Percentiles rank a stretch among this genome's conserved stretches.
phyloP scores from a whole-genome alignment of 2,113 vertebrate genomes.

The Dunckerocampus dactyliophorus region DNA sequence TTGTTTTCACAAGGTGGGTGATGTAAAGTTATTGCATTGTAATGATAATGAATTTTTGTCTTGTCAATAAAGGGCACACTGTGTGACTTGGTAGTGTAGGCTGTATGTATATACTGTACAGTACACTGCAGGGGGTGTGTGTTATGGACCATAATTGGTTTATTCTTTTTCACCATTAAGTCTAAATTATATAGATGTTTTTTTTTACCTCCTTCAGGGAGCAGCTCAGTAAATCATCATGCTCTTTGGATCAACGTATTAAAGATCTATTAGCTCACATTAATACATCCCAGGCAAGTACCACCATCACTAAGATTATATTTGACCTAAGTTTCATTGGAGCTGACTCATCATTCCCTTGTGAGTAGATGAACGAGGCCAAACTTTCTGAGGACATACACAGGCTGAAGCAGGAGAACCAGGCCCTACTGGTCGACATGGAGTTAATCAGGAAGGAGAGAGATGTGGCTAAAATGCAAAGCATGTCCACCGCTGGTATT shows the following conservation, averaged over 20 bases:
- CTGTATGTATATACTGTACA: background rate
- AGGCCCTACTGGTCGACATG: constrained; percentile 82
- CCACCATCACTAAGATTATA: background rate
- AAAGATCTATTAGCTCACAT: constrained; percentile 79
- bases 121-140: no score
- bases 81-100: no score
- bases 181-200: background rate
- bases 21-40: background rate
- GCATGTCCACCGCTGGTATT: constrained; percentile 73
- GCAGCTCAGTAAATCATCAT: constrained; percentile 68
- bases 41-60: no score
- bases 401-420: constrained; percentile 82
- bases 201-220: constrained; percentile 67
- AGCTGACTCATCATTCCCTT: background rate
- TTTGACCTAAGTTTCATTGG: background rate
- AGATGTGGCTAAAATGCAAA: constrained; percentile 76
- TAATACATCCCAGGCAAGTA: constrained; percentile 71
- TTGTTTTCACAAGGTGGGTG: constrained; percentile 77
- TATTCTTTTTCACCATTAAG: background rate
- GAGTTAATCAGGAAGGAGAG: constrained; percentile 80
- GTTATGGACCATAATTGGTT: no score
- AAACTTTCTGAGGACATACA: constrained; percentile 76
- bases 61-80: no score
- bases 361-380: constrained; percentile 76
- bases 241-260: constrained; percentile 60